Evolutionary conservation across 2,113 vertebrate species (phyloP), one percentile per base, ranked within the genome.

Genomic region (Centropristis striata): DNA sequence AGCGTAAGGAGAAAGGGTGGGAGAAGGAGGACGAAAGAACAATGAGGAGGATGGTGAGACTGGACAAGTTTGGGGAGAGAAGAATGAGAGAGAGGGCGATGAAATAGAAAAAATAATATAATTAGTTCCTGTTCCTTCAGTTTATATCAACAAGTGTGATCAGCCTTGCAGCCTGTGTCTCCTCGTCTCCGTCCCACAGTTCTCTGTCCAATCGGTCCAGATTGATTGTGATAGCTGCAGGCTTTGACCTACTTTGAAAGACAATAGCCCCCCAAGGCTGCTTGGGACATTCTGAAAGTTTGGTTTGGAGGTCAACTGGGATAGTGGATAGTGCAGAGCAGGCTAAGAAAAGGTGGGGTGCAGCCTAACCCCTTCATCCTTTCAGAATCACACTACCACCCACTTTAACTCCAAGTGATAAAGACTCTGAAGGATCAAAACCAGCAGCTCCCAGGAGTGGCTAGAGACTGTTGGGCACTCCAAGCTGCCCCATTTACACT

Each of bases 181-280:
- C 65, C 75, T 71, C 23, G 28, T 79, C 67, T 78, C 81, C 44
- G 23, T 65, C 69, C 73, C 72, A 75, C 46, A 78, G 79, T 86
- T 90, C 89, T 83, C 6, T 32, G 32, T 32, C 85, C 76, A 82
- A 90, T 93, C 94, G 93, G 51, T 83, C 74, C 83, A 93, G 92
- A 95, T 92, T 88, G 80, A 90, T 87, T 92, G 83, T 93, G 92
- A 95, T 92, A 87, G 92, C 91, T 89, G 68, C 75, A 25, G 88
- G 91, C 94, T 88, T 90, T 96, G 95, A 95, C 95, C 96, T 94
- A 96, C 88, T 96, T 97, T 92, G 80, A 87, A 46, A 80, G 96
- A 96, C 95, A 97, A 96, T 95, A 92, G 94, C 77, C 93, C 93
- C 94, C 87, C 27, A 86, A 39, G 88, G 85, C 86, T 81, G 84